Evolutionary conservation across 2,888 invertebrate species (phyloP).

Genomic region (Clanis bilineata): DNA sequence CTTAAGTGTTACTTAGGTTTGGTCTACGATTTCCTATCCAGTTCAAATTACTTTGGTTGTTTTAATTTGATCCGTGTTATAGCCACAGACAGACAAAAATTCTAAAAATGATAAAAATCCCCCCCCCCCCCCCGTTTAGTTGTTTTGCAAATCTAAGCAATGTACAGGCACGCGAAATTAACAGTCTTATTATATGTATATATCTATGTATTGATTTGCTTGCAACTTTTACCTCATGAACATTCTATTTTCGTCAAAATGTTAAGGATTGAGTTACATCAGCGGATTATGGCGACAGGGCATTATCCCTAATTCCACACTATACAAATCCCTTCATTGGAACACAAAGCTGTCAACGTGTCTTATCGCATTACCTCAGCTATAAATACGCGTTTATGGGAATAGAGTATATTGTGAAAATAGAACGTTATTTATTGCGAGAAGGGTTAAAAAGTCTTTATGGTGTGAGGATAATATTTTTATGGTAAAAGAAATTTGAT

Average conservation of each 20-base stretch:
- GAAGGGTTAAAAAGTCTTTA: not conserved
- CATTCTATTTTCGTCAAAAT: not conserved
- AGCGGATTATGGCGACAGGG: not conserved
- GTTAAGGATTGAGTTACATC: not conserved
- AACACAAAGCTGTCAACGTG: slow-evolving; percentile 7
- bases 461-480: not conserved
- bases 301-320: slow-evolving; percentile 11
- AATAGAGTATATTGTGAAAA: not conserved
- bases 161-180: too few species aligned
- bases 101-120: too few species aligned
- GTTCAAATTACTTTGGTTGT: too few species aligned
- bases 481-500: too few species aligned
- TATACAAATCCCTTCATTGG: slow-evolving; percentile 11
- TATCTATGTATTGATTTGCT: too few species aligned
- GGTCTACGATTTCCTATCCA: too few species aligned
- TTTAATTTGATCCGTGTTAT: too few species aligned
- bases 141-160: too few species aligned
- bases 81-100: too few species aligned
- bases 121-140: too few species aligned
- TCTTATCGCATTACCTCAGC: not conserved
- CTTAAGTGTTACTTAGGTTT: too few species aligned
- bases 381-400: slow-evolving; percentile 5
- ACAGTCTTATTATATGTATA: too few species aligned
- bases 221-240: not conserved
- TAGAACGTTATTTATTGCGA: not conserved